Evolutionary conservation across 2,113 vertebrate genomes (phyloP).

Genomic region (Trichechus manatus): DNA sequence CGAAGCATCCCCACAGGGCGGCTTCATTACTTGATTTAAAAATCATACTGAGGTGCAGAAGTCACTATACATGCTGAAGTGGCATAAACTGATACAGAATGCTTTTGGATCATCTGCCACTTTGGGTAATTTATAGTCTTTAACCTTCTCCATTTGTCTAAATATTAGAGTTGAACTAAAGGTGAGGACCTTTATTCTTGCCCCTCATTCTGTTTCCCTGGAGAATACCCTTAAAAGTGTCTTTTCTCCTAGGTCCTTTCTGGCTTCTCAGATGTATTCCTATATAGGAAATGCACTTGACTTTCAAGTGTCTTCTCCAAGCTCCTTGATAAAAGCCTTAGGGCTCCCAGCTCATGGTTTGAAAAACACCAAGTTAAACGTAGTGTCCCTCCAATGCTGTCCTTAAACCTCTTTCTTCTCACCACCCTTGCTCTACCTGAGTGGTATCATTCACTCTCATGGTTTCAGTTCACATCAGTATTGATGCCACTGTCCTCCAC

Average conservation of each 20-base stretch:
- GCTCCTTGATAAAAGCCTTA: background rate
- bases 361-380: background rate
- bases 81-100: background rate
- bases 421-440: background rate
- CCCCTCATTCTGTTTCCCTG: background rate
- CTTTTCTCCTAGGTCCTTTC: background rate
- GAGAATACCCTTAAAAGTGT: background rate
- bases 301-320: constrained; percentile 4
- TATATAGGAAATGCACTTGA: background rate
- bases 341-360: background rate
- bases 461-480: background rate
- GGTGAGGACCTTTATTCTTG: background rate
- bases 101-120: background rate
- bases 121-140: background rate
- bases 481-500: background rate
- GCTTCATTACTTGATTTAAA: constrained; percentile 27
- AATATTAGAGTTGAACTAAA: background rate
- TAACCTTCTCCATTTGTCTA: background rate
- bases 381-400: background rate
- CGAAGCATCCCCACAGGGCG: background rate
- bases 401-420: background rate
- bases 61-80: background rate
- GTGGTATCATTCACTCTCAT: background rate
- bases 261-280: background rate
- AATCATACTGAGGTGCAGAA: background rate